phyloP scores from a whole-genome alignment of 2,797 vertebrate genomes.

The Salmo trutta region DNA sequence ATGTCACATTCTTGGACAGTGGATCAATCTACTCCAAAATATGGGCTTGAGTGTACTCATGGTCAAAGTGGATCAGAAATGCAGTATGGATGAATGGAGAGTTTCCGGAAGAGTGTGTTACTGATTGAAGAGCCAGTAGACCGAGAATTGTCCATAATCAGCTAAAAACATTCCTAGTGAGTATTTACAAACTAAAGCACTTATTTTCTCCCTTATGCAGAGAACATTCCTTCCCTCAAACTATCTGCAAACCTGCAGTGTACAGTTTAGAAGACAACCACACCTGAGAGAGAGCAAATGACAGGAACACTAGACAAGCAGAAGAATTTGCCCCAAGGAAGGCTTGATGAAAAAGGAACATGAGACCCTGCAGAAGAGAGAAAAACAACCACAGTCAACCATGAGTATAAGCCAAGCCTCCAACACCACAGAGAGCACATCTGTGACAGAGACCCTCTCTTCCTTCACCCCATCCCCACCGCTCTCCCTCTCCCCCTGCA shows the following conservation, averaged over 20 bases:
- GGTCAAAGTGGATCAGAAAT: conserved; percentile 6
- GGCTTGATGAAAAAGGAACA: conserved; percentile 39
- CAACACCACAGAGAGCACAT: conserved; percentile 20
- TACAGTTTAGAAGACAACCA: not conserved
- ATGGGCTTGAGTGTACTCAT: conserved; percentile 2
- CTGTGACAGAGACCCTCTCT: not conserved
- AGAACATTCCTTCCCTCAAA: conserved; percentile 18
- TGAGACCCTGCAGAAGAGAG: not conserved
- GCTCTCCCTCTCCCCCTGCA: conserved; percentile 60
- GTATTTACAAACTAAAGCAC: conserved; percentile 46
- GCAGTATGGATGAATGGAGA: conserved; percentile 34
- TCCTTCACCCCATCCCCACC: conserved; percentile 16
- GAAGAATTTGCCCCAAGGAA: conserved; percentile 5
- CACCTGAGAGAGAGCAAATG: conserved; percentile 9
- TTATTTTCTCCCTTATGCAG: conserved; percentile 24
- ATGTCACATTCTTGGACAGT: not conserved
- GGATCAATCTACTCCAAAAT: conserved; percentile 7
- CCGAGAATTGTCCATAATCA: conserved; percentile 72
- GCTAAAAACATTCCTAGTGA: conserved; percentile 65
- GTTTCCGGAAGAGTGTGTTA: conserved; percentile 69
- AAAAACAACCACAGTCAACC: conserved; percentile 25
- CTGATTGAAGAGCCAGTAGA: conserved; percentile 75
- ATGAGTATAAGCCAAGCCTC: conserved; percentile 52
- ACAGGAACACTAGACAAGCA: conserved; percentile 8
- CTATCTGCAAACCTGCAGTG: conserved; percentile 13